phyloP scores from a whole-genome alignment of 2,888 invertebrate species.

The Phasia obesa region DNA sequence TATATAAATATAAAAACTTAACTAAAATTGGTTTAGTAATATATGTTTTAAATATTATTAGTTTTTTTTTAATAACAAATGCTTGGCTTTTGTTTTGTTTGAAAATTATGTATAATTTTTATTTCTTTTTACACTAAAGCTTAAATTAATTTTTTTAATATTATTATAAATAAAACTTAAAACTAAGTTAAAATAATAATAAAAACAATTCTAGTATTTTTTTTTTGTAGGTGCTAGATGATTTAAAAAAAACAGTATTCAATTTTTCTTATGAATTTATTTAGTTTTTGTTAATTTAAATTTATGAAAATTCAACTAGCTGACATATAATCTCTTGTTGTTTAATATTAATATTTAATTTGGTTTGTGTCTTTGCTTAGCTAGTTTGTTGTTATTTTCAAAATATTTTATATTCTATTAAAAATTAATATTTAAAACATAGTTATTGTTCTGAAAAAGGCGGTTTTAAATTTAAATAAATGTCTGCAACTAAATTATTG shows the following conservation, averaged over 20 bases:
- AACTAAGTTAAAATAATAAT: conserved; percentile 38
- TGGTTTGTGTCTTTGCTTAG: not conserved
- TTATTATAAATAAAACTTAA: conserved; percentile 64
- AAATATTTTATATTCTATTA: too few relatives aligned
- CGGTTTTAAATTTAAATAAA: too few relatives aligned
- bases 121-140: conserved; percentile 49
- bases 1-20: conserved; percentile 56
- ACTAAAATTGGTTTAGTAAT: conserved; percentile 37
- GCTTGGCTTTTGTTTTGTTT: conserved; percentile 66
- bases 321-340: conserved; percentile 35
- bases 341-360: conserved; percentile 22
- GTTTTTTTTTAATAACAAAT: conserved; percentile 73
- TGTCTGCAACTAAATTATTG: too few relatives aligned
- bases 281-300: conserved; percentile 28
- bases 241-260: conserved; percentile 48
- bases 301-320: conserved; percentile 41
- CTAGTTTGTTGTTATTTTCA: not conserved
- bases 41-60: conserved; percentile 26
- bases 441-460: too few relatives aligned
- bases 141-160: conserved; percentile 39
- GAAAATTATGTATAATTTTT: conserved; percentile 65
- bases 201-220: conserved; percentile 58
- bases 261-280: not conserved
- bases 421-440: too few relatives aligned
- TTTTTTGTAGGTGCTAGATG: conserved; percentile 53